phyloP scores from a whole-genome alignment of 2,113 vertebrate species.

The Pseudolaguvia tuberculata region DNA sequence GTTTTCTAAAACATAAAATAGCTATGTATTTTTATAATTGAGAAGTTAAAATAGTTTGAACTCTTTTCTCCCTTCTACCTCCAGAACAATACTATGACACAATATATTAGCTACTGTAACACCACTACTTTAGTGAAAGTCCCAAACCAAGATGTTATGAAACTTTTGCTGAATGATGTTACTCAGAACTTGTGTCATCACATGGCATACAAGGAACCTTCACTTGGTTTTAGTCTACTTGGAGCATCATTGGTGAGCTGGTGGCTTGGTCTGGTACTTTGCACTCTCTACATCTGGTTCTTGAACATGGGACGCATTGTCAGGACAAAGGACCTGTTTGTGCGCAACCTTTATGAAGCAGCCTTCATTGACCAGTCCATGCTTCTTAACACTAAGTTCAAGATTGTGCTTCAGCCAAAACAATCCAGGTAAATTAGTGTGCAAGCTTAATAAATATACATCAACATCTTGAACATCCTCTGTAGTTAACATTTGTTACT shows the following conservation, averaged over 20 bases:
- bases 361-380: conserved; percentile 55
- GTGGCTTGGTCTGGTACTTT: conserved; percentile 46
- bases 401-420: background rate
- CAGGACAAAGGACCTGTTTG: conserved; percentile 53
- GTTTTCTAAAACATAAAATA: too few species aligned
- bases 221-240: conserved; percentile 9
- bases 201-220: background rate
- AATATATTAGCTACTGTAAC: background rate
- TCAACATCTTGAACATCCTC: background rate
- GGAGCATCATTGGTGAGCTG: conserved; percentile 33
- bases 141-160: background rate
- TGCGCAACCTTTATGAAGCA: conserved; percentile 49
- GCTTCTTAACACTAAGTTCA: conserved; percentile 42
- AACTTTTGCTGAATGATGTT: conserved; percentile 19
- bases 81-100: background rate
- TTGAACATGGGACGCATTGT: conserved; percentile 46
- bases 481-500: background rate
- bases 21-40: too few species aligned
- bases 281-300: conserved; percentile 50
- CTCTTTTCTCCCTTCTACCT: background rate
- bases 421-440: background rate
- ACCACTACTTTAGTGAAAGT: background rate
- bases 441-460: background rate
- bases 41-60: too few species aligned
- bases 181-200: conserved; percentile 29